These are phyloP conservation scores for Lophius americanus DNA, from an alignment of 2,797 vertebrate genomes.

Conservation along the genomic window DNA sequence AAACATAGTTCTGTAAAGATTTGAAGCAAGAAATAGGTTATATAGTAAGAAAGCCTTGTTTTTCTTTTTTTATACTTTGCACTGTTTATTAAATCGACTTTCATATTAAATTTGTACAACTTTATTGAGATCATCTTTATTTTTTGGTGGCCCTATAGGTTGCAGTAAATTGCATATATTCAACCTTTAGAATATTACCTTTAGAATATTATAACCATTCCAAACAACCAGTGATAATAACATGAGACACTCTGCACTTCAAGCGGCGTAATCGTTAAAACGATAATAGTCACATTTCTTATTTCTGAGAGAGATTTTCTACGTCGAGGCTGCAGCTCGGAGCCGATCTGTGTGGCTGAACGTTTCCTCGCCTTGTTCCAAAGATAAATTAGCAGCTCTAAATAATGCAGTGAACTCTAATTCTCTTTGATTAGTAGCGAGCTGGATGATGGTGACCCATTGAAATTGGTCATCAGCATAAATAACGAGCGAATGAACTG, in stretches of 20 bases:
- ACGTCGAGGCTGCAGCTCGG: conserved; percentile 8
- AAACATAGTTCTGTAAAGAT: too few species aligned
- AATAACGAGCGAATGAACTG: conserved; percentile 99
- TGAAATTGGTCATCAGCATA: conserved; percentile 99
- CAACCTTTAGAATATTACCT: conserved; percentile 6
- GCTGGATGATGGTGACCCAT: conserved; percentile 99
- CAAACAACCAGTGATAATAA: conserved; percentile 7
- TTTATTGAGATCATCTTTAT: too few species aligned
- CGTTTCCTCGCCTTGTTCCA: conserved; percentile 87
- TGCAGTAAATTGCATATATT: too few species aligned
- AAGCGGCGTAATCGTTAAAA: too few species aligned
- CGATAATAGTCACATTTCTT: too few species aligned
- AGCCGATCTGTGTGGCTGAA: conserved; percentile 15
- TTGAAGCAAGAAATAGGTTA: too few species aligned
- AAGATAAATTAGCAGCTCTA: conserved; percentile 99
- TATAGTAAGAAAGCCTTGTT: too few species aligned
- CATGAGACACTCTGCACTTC: too few species aligned
- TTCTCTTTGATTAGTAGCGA: conserved; percentile 99
- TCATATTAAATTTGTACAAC: too few species aligned
- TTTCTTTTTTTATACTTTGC: too few species aligned
- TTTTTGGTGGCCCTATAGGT: too few species aligned
- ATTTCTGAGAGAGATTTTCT: neutral
- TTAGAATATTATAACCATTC: conserved; percentile 9
- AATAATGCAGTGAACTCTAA: conserved; percentile 99
- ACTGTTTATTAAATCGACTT: too few species aligned